Percentiles rank a stretch among this genome's conserved stretches.
Conservation (phyloP, 2,888 invertebrate species). For the Myopa testacea region DNA sequence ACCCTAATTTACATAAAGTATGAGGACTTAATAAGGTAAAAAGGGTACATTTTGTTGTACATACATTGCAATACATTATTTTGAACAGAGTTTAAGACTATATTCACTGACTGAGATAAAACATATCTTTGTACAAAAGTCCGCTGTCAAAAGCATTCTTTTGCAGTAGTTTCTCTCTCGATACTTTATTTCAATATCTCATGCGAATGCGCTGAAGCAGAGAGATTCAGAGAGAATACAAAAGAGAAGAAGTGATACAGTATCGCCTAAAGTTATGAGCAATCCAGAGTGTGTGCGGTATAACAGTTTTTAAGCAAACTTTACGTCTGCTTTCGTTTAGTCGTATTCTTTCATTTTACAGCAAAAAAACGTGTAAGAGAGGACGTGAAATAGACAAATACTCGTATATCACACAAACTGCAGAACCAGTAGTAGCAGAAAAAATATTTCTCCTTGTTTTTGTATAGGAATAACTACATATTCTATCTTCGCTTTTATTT, state of each 20-base stretch:
- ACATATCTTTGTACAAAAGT: too few relatives aligned
- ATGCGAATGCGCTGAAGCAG: background rate
- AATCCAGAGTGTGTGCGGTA: constrained; percentile 10
- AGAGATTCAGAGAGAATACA: background rate
- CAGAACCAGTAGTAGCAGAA: constrained; percentile 16
- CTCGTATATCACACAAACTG: constrained; percentile 35
- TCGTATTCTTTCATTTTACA: constrained; percentile 47
- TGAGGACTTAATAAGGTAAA: too few relatives aligned
- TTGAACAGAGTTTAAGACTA: too few relatives aligned
- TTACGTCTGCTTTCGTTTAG: constrained; percentile 43
- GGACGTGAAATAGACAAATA: constrained; percentile 50
- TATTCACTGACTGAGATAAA: too few relatives aligned
- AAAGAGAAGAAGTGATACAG: background rate
- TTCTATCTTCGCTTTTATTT: constrained; percentile 20
- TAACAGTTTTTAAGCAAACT: constrained; percentile 37
- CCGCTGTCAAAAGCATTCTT: too few relatives aligned
- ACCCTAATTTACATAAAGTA: too few relatives aligned
- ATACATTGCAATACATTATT: too few relatives aligned
- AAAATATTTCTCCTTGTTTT: background rate
- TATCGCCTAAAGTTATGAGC: background rate
- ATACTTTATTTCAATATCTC: background rate
- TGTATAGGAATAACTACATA: background rate
- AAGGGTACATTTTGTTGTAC: too few relatives aligned
- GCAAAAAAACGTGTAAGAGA: constrained; percentile 50
- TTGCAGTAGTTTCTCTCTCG: background rate